Percentiles rank a stretch among this genome's conserved stretches.
phyloP scores from a whole-genome alignment of 2,888 invertebrate species.

The Muscina levida region DNA sequence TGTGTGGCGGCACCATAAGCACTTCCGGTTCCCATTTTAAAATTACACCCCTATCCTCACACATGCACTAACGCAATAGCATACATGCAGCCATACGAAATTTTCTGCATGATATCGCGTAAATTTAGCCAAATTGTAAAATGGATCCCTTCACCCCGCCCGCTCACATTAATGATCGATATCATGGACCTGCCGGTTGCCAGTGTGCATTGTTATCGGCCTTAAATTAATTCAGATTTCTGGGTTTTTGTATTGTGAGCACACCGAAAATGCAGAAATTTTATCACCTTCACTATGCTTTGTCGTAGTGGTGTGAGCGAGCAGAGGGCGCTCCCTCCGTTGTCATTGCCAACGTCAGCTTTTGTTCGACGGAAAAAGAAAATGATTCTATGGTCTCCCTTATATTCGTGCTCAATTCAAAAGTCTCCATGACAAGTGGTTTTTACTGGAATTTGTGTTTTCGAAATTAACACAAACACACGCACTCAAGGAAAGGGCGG shows the following conservation, averaged over 20 bases:
- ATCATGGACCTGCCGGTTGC: not conserved
- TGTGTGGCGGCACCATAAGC: conserved; percentile 48
- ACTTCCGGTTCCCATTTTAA: conserved; percentile 52
- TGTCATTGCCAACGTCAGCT: conserved; percentile 35
- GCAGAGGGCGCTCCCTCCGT: not conserved
- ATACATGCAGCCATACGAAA: conserved; percentile 26
- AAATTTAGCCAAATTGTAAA: conserved; percentile 32
- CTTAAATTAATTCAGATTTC: conserved; percentile 22
- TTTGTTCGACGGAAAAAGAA: not conserved
- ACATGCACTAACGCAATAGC: not conserved
- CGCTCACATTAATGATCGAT: not conserved
- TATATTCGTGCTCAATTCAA: not conserved
- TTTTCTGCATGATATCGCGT: conserved; percentile 51
- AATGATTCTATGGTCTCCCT: conserved; percentile 1
- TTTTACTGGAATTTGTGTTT: conserved; percentile 13
- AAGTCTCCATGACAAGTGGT: conserved; percentile 19
- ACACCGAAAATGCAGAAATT: not conserved
- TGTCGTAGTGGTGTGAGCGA: not conserved
- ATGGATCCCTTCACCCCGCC: not conserved
- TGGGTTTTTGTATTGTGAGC: not conserved
- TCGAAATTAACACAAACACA: conserved; percentile 30
- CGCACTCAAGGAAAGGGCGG: not conserved
- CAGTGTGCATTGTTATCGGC: conserved; percentile 2
- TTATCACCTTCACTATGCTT: conserved; percentile 41
- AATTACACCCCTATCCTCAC: conserved; percentile 1